Evolutionary conservation across 2,113 vertebrate species (phyloP), one percentile per base, ranked within the genome.

Genomic region (Coptodon rendalli): DNA sequence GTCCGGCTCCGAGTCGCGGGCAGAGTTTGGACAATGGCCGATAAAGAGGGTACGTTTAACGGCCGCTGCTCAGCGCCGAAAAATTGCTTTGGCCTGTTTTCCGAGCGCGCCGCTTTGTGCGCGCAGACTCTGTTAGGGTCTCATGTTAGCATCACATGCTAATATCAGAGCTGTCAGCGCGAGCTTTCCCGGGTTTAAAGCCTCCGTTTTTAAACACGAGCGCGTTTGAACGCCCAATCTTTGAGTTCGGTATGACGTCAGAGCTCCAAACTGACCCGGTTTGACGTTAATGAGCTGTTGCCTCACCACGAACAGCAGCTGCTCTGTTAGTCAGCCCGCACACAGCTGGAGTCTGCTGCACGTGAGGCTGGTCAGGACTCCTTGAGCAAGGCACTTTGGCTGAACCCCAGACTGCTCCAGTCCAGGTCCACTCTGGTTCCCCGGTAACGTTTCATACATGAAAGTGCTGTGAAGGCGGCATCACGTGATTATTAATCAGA

Each of bases 11-110:
- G 84, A 81, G 85, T 81, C 85, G 9, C 27, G 22, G 54, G 48
- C 78, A 81, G 48, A 84, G 82, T 31, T n/a, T 22, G 83, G 40
- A 86, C 76, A 81, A 96, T 96, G 96, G 95, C 96, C 4, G 96
- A 96, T 52, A 96, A 96, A 95, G 96, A 96, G 81, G 96, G 96
- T 96, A 94, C 4, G 91, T 83, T 6, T 19, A 31, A n/a, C 0
- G 7, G 9, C 19, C 29, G 24, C 16, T 66, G 50, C 22, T 9
- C 8, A 5, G 14, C 40, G 5, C 3, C 3, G 2, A 50, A 52
- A 31, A 50, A 3, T 3, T 45, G 79, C 11, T 17, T 22, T 56
- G 87, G 86, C 54, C 45, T 43, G 54, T 56, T 57, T 81, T 71
- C 73, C 73, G 36, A 63, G 59, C 66, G 86, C 56, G 38, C 22